Evolutionary conservation across 23 tunicate species (phyloP), one percentile per base, ranked within the genome.

Genomic region (Aplidium turbinatum): DNA sequence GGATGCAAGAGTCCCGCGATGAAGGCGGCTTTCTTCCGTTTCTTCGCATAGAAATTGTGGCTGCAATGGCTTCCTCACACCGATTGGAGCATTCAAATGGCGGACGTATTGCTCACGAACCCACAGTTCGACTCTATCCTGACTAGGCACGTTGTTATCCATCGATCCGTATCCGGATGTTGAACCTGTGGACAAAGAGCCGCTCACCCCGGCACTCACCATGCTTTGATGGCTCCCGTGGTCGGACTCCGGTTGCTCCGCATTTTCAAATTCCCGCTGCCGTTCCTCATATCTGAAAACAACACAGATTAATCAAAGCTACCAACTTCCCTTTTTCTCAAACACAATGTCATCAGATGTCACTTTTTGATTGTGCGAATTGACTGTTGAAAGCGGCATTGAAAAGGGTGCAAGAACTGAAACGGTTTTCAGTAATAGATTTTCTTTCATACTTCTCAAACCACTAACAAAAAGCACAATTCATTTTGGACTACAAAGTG

Each of bases 111-210:
- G 96, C 18, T 88, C 96, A 22, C 86, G 63, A 0, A 88, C 87
- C 96, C 96, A 88, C 87, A 81, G 81, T 57, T 88, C 96, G 2
- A 88, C 96, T 33, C 87, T 61, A 33, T 88, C 96, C 36, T 76
- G 82, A 2, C 82, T 83, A 4, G 80, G 83, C 19, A 62, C 78
- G 36, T 66, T 68, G 40, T 62, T 88, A 68, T 88, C 96, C 18
- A 58, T 62, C 3, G 96, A 88, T 7, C 96, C 96, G 64, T 88
- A 88, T 18, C 96, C 96, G 0, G 96, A 88, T 6, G 96, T 88
- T 3, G 96, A 88, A 46, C 81, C 96, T 0, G 87, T 58, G 52
- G 96, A 88, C 0, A 78, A 70, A 1, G 96, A 88, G 0, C 96
- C 96, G 38, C 88, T 82, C 24, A 88, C 79, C 16, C 96, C 96